These are phyloP conservation scores for Resseliella maxima DNA, from an alignment of 2,888 invertebrate species.

Conservation along the genomic window DNA sequence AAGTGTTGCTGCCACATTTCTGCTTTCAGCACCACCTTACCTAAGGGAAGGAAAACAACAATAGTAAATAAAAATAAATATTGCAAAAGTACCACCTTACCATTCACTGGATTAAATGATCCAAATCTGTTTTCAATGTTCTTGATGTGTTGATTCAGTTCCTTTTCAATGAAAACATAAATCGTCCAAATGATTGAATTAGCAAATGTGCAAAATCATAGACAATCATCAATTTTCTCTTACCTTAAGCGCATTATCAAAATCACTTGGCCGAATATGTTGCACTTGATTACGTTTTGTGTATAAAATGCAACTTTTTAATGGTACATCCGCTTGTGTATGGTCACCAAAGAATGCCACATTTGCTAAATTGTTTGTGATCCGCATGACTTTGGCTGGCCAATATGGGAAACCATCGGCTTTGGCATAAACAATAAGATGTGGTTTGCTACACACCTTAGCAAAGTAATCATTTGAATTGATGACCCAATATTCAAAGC, in stretches of 20 bases:
- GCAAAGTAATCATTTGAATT: neutral
- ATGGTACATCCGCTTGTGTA: neutral
- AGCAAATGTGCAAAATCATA: too few species aligned
- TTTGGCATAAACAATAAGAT: neutral
- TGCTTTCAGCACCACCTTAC: too few species aligned
- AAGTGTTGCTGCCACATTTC: too few species aligned
- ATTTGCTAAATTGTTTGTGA: neutral
- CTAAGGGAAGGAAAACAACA: too few species aligned
- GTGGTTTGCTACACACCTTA: neutral
- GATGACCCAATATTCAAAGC: neutral
- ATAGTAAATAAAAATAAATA: too few species aligned
- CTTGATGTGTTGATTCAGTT: neutral
- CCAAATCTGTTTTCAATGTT: neutral
- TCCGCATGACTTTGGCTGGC: conserved; percentile 3
- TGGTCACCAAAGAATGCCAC: conserved; percentile 44
- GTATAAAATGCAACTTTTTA: neutral
- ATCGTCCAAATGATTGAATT: neutral
- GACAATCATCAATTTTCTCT: neutral
- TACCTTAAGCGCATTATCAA: neutral
- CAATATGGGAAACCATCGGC: neutral
- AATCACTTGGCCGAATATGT: neutral
- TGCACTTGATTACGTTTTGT: neutral
- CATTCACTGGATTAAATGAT: neutral
- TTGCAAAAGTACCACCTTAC: neutral
- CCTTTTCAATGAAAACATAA: neutral